Evolutionary conservation across 2,888 invertebrate genomes (phyloP), one percentile per base, ranked within the genome.

Genomic region (Panzeria rudis): DNA sequence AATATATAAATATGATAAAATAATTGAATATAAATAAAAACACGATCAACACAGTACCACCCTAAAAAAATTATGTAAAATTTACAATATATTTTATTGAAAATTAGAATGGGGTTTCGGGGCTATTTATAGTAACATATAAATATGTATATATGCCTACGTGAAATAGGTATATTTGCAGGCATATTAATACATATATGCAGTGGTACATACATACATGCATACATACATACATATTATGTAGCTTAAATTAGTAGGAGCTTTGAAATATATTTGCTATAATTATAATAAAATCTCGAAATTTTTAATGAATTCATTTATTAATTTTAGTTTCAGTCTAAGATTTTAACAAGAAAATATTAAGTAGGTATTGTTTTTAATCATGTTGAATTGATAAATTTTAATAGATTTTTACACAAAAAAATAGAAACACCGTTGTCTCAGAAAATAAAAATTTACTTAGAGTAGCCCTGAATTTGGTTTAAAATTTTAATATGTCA

Each of bases 11-110:
- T 61, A 75, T 76, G 69, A 80, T 75, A 32, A 79, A 71, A 79
- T 79, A 75, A 81, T 75, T 81, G 81, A 75, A 81, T 81, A 80
- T 80, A 75, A 79, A 79, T 79, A 52, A 62, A 59, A 75, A 69
- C 81, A 81, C 44, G 81, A 81, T 81, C 81, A 61, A 32, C 75
- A 62, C 56, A 38, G 69, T 76, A 71, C 44, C 82, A 82, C 82
- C 82, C 82, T 76, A 76, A 76, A 76, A 68, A 68, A 25, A 20
- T 44, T 79, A 44, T 64, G n/a, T 41, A 32, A 17, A 71, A 52
- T 54, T 54, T 64, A 32, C 29, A n/a, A 59, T 59, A 23, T 61
- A 71, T 56, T 81, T 69, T 54, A 81, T 41, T 61, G n/a, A 38
- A 82, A 82, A 71, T 76, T 76, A 71, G 82, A 82, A 82, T 76